These are phyloP conservation scores for Enoplolaimus lenunculus DNA, from an alignment of 2,888 invertebrate species.

Conservation along the genomic window DNA sequence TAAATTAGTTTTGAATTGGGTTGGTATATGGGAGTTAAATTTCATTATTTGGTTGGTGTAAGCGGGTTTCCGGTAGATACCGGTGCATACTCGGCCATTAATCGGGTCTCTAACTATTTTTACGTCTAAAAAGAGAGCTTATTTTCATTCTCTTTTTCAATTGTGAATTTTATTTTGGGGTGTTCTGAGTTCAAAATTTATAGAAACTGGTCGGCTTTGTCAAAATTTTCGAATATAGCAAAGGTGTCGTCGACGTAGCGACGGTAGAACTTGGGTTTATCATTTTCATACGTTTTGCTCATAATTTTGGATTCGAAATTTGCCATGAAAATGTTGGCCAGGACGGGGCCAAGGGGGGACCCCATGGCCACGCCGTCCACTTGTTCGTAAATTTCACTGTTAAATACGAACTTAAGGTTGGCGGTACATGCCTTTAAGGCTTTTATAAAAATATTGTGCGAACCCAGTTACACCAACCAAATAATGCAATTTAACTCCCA, in stretches of 20 bases:
- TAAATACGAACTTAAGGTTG: not conserved
- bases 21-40: no score
- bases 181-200: not conserved
- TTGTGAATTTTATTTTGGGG: not conserved
- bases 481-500: no score
- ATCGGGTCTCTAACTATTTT: no score
- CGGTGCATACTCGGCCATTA: no score
- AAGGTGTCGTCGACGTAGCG: not conserved
- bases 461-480: no score
- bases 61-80: no score
- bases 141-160: not conserved
- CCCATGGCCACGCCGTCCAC: constrained; percentile 10
- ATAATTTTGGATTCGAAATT: not conserved
- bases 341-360: not conserved
- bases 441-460: no score
- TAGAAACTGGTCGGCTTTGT: not conserved
- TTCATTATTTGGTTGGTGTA: no score
- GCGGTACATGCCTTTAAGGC: no score
- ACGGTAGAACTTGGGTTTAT: not conserved
- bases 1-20: no score
- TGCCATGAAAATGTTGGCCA: constrained; percentile 1
- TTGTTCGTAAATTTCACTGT: constrained; percentile 7
- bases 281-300: not conserved
- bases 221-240: not conserved
- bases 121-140: no score